Evolutionary conservation across 2,797 vertebrate genomes (phyloP).

Genomic region (Adelosebastes latens): DNA sequence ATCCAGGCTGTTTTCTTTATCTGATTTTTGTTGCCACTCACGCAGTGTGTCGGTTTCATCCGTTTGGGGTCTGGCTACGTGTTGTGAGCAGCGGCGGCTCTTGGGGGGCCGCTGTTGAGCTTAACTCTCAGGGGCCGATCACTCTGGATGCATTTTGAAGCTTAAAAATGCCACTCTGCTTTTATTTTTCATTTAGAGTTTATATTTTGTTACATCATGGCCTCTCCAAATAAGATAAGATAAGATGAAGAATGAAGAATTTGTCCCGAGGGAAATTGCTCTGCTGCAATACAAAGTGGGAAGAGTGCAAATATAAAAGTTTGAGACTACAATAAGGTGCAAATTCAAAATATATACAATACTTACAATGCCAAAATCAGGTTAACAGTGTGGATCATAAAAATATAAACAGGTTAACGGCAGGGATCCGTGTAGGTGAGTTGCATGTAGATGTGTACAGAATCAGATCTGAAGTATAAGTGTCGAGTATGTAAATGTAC

Average conservation of each 20-base stretch:
- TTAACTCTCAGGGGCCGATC: neutral
- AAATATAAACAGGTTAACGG: neutral
- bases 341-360: neutral
- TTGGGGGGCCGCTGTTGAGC: neutral
- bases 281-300: neutral
- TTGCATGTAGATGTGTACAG: neutral
- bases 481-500: neutral
- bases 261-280: neutral
- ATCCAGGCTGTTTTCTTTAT: neutral
- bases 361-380: neutral
- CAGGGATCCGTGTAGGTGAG: neutral
- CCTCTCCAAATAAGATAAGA: neutral
- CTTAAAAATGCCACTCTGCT: neutral
- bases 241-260: neutral
- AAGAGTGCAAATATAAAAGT: neutral
- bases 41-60: neutral
- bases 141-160: constrained; percentile 2
- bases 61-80: neutral
- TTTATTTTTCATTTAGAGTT: neutral
- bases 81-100: neutral
- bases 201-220: neutral
- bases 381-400: neutral
- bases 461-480: neutral
- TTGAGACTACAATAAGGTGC: neutral
- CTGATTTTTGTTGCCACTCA: neutral